Base-by-base conservation (phyloP, 2,888 invertebrate genomes). In the Drosophila cognata region DNA sequence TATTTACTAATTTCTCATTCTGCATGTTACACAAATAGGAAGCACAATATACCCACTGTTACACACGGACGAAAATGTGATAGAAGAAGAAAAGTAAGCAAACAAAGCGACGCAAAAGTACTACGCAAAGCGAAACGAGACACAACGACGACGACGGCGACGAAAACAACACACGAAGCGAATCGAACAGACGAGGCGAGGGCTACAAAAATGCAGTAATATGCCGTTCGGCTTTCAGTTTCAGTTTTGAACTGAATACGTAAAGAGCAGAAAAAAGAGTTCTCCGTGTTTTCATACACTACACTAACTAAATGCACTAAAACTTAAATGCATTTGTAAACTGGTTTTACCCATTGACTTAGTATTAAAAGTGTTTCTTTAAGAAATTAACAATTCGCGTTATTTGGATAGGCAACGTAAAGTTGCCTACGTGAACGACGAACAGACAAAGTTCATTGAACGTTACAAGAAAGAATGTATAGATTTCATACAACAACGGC, bases 121-220 rank as follows among this genome's bases (percentile, higher is more conserved):
- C 48, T 72, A 74, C 79, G 74, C 70, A 74, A 56, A 55, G 66
- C 71, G 68, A 79, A 67, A 67, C 73, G 69, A 73, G 72, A 79
- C 73, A 75, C 81, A 46, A 46, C 46, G 75, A 82, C 65, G 69
- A 71, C 65, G 66, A 57, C 77, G 73, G 58, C 64, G 63, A 53
- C 75, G 73, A 61, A 75, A 83, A 76, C 77, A 88, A 77, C 71
- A 55, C 67, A 71, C 77, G 72, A 73, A 63, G 58, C 63, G 29
- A 72, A 60, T 51, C 63, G 36, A 67, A 36, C 67, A 46, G n/a
- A 51, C 71, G 56, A 43, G 21, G 33, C 52, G 57, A 63, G 50
- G 53, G 73, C 79, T 86, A 88, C 82, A 89, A 82, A 87, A 88
- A 79, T 86, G 84, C 82, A 84, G 82, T 77, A 81, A 72, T 65